phyloP scores from a whole-genome alignment of 2,113 vertebrate genomes.

The Microcebus jonahi region DNA sequence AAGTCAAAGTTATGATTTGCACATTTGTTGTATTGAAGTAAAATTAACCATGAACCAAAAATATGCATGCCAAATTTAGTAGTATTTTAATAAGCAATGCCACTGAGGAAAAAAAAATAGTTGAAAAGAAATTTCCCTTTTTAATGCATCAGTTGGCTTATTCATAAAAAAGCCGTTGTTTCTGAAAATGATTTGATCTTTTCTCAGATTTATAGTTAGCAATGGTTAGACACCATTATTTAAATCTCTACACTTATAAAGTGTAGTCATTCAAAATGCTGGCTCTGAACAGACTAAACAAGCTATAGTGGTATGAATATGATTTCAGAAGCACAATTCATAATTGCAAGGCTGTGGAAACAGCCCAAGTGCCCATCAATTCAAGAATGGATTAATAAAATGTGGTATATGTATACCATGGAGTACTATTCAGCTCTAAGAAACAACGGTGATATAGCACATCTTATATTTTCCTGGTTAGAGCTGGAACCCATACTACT shows the following conservation, averaged over 20 bases:
- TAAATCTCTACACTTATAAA: background rate
- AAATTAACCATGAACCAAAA: slow-evolving; percentile 58
- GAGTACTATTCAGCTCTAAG: too few relatives aligned
- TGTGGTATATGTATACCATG: too few relatives aligned
- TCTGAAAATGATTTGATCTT: slow-evolving; percentile 15
- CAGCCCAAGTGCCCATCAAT: too few relatives aligned
- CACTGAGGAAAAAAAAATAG: background rate
- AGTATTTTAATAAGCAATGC: slow-evolving; percentile 30
- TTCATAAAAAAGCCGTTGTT: slow-evolving; percentile 5
- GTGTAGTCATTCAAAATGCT: background rate
- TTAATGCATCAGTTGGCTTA: background rate
- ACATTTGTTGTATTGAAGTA: background rate
- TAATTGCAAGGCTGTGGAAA: too few relatives aligned
- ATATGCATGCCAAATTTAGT: slow-evolving; percentile 24
- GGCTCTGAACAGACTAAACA: background rate
- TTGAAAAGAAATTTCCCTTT: slow-evolving; percentile 40
- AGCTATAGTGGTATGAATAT: background rate
- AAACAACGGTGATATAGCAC: too few relatives aligned
- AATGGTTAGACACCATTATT: background rate
- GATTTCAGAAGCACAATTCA: background rate
- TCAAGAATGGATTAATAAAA: too few relatives aligned
- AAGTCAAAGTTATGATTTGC: slow-evolving; percentile 36
- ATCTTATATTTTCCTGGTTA: too few relatives aligned
- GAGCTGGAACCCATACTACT: too few relatives aligned
- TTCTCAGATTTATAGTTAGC: background rate